A percentile compares a stretch with the other conserved stretches of the same genome.
Evolutionary conservation across 2,888 invertebrate species (phyloP).

Genomic region (Gerris lacustris): DNA sequence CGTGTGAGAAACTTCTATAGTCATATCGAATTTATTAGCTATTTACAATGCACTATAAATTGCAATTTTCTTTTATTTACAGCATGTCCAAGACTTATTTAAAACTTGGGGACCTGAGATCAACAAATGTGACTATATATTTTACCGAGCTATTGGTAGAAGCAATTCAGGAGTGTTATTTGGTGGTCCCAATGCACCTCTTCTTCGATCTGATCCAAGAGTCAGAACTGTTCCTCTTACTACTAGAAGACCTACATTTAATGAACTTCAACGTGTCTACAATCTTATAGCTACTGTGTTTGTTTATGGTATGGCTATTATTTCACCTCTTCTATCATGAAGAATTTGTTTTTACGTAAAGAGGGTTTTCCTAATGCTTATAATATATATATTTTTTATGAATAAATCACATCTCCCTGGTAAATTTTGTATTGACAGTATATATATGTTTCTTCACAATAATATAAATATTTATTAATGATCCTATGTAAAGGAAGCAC

Average conservation of each 20-base stretch:
- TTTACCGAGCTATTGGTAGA: conserved; percentile 64
- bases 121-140: conserved; percentile 52
- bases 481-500: too few relatives aligned
- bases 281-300: conserved; percentile 51
- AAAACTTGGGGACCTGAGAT: conserved; percentile 55
- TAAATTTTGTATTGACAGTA: too few relatives aligned
- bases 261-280: conserved; percentile 64
- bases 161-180: conserved; percentile 59
- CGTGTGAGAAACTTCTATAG: too few relatives aligned
- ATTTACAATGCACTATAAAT: too few relatives aligned
- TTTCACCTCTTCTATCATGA: not conserved
- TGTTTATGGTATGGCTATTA: conserved; percentile 48
- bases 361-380: too few relatives aligned
- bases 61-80: not conserved
- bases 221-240: conserved; percentile 65
- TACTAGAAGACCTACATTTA: conserved; percentile 66
- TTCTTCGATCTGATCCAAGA: conserved; percentile 50
- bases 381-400: too few relatives aligned
- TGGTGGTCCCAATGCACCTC: conserved; percentile 55
- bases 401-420: too few relatives aligned
- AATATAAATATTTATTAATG: too few relatives aligned
- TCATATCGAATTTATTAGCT: too few relatives aligned
- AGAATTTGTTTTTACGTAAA: too few relatives aligned
- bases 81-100: conserved; percentile 58
- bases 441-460: too few relatives aligned